These are phyloP conservation scores for Parelbella ahira DNA, from an alignment of 2,888 invertebrate species.

Conservation along the genomic window DNA sequence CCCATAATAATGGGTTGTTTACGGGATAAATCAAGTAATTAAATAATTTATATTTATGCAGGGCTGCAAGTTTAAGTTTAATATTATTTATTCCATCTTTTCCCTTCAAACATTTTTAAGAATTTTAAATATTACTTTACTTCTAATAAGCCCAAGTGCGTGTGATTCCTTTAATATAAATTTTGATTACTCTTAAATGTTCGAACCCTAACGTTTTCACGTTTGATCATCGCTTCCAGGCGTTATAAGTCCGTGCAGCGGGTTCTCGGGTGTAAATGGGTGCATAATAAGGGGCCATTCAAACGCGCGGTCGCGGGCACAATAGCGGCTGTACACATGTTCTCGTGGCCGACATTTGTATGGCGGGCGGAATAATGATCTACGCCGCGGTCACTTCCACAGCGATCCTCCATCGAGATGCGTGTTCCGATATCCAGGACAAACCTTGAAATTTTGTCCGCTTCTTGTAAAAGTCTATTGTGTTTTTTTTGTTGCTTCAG, in stretches of 20 bases:
- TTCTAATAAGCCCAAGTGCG: too few species aligned
- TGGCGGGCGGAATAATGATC: constrained; percentile 72
- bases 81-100: too few species aligned
- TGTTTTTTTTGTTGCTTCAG: too few species aligned
- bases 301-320: constrained; percentile 67
- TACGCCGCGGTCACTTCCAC: constrained; percentile 43
- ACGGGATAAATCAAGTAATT: too few species aligned
- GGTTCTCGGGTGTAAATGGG: constrained; percentile 72
- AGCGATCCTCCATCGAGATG: constrained; percentile 11
- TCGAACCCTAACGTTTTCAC: too few species aligned
- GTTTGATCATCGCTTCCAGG: constrained; percentile 38
- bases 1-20: too few species aligned
- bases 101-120: too few species aligned
- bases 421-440: constrained; percentile 23
- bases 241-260: constrained; percentile 33
- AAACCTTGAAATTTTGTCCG: constrained; percentile 24
- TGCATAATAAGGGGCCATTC: constrained; percentile 79
- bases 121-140: too few species aligned
- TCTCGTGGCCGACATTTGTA: constrained; percentile 68
- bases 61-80: too few species aligned
- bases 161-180: too few species aligned
- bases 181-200: too few species aligned
- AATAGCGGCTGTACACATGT: constrained; percentile 75
- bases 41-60: too few species aligned
- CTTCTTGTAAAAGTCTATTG: constrained; percentile 16